Evolutionary conservation across 2,797 vertebrate genomes (phyloP), one percentile per base, ranked within the genome.

Genomic region (Leptodactylus fallax): DNA sequence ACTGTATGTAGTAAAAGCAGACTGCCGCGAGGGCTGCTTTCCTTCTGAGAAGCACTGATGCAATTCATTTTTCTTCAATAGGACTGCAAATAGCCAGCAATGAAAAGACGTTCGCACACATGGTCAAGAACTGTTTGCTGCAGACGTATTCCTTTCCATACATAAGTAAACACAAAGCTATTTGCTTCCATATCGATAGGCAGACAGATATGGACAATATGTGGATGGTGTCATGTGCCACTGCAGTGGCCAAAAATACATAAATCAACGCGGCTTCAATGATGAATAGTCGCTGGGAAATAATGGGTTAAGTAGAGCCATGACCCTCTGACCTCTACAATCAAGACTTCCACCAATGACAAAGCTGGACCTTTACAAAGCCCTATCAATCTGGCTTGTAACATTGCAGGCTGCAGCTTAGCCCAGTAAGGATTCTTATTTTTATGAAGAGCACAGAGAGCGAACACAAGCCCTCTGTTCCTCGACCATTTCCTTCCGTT

Each of bases 331-430:
- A 95, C 93, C 93, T 94, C 91, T 91, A 92, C 93, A 93, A 92
- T 94, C 93, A 93, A 90, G 90, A 90, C 90, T 76, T 90, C 91
- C 92, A 89, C 93, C 93, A 94, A 94, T 94, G 92, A 92, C 92
- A 85, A 79, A 56, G 81, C 90, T 82, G 91, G 88, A 88, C 91
- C 90, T 92, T 91, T 94, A 94, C 93, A 94, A 93, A 94, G 93
- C 94, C 93, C 92, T 92, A 94, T 93, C 93, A 94, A 93, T 93
- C 94, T 94, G 93, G 91, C 88, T 91, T 93, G 58, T 91, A 92
- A 87, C 92, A 93, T 90, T 92, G 88, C 90, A 90, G 91, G 85
- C 94, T 93, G 92, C 93, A 92, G 93, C 90, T 93, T 91, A 90
- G 92, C 91, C 91, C 90, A 87, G 92, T 92, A 91, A 93, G 92